Evolutionary conservation across 2,888 invertebrate genomes (phyloP).

Genomic region (Keiferia lycopersicella): DNA sequence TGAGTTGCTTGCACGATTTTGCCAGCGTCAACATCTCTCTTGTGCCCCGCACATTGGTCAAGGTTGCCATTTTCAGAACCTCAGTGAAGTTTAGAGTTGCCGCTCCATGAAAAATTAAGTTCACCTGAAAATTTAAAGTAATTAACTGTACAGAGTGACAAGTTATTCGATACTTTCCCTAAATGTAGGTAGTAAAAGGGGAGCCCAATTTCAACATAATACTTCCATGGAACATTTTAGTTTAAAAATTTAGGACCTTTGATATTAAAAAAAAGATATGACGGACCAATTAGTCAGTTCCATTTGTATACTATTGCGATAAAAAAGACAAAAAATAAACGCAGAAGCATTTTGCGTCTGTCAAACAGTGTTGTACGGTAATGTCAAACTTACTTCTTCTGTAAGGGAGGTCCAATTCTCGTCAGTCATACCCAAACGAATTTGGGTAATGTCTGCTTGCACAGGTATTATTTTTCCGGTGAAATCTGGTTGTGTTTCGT

Average conservation of each 20-base stretch:
- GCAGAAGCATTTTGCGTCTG: too few relatives aligned
- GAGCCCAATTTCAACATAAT: too few relatives aligned
- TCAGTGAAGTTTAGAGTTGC: conserved; percentile 88
- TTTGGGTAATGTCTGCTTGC: neutral
- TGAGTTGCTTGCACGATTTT: conserved; percentile 81
- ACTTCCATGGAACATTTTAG: too few relatives aligned
- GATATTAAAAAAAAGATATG: too few relatives aligned
- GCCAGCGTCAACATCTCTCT: conserved; percentile 89
- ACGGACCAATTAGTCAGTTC: too few relatives aligned
- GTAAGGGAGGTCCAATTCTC: neutral
- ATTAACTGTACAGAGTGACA: too few relatives aligned
- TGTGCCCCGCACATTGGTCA: conserved; percentile 90
- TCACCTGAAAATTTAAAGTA: conserved; percentile 43
- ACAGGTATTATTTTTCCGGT: neutral
- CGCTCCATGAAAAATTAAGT: conserved; percentile 52
- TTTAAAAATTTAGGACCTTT: too few relatives aligned
- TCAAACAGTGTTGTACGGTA: neutral
- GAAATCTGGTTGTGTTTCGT: conserved; percentile 14
- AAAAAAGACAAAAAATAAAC: too few relatives aligned
- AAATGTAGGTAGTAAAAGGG: too few relatives aligned
- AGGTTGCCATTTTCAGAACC: conserved; percentile 87
- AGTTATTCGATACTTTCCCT: too few relatives aligned
- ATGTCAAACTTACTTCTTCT: conserved; percentile 7
- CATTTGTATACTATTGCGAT: too few relatives aligned
- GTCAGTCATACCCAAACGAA: neutral